These are phyloP conservation scores for Pyrrhia umbra DNA, from an alignment of 2,888 invertebrate species.

Conservation along the genomic window DNA sequence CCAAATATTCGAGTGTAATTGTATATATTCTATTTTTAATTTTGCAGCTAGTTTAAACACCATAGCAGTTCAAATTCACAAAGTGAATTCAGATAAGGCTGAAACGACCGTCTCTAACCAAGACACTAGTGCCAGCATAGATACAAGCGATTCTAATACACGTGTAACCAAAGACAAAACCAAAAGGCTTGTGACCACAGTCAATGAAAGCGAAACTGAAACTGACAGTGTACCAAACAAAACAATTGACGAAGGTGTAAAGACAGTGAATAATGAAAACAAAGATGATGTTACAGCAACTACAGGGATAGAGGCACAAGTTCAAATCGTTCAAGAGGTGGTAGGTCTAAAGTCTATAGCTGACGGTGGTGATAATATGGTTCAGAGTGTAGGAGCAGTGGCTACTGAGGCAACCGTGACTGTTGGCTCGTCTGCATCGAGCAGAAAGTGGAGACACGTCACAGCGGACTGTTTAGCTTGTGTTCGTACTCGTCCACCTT, in stretches of 20 bases:
- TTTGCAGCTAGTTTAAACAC: constrained; percentile 48
- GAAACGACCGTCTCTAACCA: constrained; percentile 49
- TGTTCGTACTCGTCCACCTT: constrained; percentile 81
- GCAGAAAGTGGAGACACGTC: constrained; percentile 76
- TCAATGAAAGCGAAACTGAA: constrained; percentile 39
- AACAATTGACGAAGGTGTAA: constrained; percentile 45
- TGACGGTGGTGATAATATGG: constrained; percentile 48
- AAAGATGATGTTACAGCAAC: constrained; percentile 38
- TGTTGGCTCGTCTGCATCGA: constrained; percentile 19
- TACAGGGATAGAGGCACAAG: constrained; percentile 25
- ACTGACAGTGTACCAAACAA: constrained; percentile 30
- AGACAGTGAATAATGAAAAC: constrained; percentile 54
- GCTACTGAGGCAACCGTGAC: constrained; percentile 45
- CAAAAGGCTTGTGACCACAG: constrained; percentile 49
- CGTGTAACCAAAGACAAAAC: constrained; percentile 64
- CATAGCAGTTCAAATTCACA: constrained; percentile 53
- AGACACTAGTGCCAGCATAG: constrained; percentile 40
- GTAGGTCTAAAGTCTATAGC: constrained; percentile 13
- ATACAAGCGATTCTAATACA: constrained; percentile 44
- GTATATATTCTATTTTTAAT: constrained; percentile 26
- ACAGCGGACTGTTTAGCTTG: constrained; percentile 82
- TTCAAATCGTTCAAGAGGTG: constrained; percentile 43
- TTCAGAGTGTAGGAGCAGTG: constrained; percentile 41
- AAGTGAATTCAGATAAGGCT: constrained; percentile 52
- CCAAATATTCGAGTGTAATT: not conserved